Percentiles rank a stretch among this genome's conserved stretches.
Evolutionary conservation across 2,888 invertebrate species (phyloP).

Genomic region (Uloborus plumipes): DNA sequence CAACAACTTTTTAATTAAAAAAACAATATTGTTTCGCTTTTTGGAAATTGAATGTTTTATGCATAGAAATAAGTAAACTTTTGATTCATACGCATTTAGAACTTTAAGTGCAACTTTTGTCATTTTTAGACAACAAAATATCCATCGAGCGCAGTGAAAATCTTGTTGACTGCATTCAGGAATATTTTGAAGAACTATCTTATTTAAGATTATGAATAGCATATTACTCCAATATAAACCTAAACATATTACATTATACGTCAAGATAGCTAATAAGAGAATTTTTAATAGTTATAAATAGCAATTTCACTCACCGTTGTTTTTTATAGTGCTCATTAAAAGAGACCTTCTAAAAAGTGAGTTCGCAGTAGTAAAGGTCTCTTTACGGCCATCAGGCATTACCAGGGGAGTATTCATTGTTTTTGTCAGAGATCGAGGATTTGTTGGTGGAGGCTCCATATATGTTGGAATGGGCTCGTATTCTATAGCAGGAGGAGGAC

Average conservation of each 20-base stretch:
- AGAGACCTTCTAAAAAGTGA: constrained; percentile 37
- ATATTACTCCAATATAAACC: too few relatives aligned
- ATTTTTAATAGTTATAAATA: too few relatives aligned
- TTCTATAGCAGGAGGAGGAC: constrained; percentile 5
- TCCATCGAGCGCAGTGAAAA: too few relatives aligned
- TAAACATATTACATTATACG: not conserved
- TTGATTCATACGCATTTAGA: not conserved
- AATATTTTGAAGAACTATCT: too few relatives aligned
- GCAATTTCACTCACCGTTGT: constrained; percentile 21
- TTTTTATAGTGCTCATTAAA: constrained; percentile 30
- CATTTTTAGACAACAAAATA: too few relatives aligned
- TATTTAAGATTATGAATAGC: too few relatives aligned
- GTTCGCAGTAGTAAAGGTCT: constrained; percentile 44
- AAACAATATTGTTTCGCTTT: too few relatives aligned
- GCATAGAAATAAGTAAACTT: not conserved
- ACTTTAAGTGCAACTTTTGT: too few relatives aligned
- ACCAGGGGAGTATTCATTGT: constrained; percentile 32
- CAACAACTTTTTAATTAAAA: too few relatives aligned
- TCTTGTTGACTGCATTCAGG: too few relatives aligned
- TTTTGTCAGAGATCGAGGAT: constrained; percentile 35
- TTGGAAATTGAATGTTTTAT: too few relatives aligned
- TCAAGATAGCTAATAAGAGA: not conserved
- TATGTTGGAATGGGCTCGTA: constrained; percentile 29
- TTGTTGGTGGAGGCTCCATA: constrained; percentile 38
- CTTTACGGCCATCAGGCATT: constrained; percentile 33